Evolutionary conservation across 37 sponge, comb jelly and placozoan genomes (phyloP).

Genomic region (Chondrilla cf. caribensis): DNA sequence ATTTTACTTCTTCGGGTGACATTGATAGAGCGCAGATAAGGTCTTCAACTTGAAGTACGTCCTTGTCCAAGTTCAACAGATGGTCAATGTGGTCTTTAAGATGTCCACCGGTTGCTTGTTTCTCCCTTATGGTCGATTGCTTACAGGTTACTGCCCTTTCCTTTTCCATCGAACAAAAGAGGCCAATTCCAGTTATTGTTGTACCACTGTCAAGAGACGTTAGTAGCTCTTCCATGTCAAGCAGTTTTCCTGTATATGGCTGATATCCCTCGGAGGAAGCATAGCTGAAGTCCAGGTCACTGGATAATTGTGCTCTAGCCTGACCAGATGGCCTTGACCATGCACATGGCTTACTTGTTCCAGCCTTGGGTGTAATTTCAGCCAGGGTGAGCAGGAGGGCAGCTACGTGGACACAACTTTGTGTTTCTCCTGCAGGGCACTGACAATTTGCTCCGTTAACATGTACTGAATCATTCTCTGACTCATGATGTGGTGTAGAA

Average conservation of each 20-base stretch:
- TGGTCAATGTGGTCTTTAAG: constrained; percentile 19
- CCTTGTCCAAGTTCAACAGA: neutral
- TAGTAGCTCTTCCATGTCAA: neutral
- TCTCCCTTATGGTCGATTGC: too few relatives aligned
- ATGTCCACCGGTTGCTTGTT: neutral
- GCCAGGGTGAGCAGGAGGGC: constrained; percentile 20
- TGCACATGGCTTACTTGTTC: constrained; percentile 21
- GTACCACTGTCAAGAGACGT: neutral
- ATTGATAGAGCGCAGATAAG: neutral
- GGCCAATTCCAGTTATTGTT: neutral
- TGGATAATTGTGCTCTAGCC: constrained; percentile 3
- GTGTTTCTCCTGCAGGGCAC: constrained; percentile 11
- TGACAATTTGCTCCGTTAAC: neutral
- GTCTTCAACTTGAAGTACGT: neutral
- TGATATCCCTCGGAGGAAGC: constrained; percentile 14
- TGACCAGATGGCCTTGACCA: constrained; percentile 27
- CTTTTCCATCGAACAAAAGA: neutral
- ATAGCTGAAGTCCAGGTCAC: constrained; percentile 20
- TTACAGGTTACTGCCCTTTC: neutral
- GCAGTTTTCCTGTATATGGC: neutral
- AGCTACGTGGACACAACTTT: constrained; percentile 42
- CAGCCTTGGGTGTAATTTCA: constrained; percentile 24
- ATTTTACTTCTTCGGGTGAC: constrained; percentile 12
- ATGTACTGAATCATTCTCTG: neutral
- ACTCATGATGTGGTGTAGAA: neutral